Evolutionary conservation across 2,797 vertebrate species (phyloP).

Genomic region (Rousettus madagascariensis): DNA sequence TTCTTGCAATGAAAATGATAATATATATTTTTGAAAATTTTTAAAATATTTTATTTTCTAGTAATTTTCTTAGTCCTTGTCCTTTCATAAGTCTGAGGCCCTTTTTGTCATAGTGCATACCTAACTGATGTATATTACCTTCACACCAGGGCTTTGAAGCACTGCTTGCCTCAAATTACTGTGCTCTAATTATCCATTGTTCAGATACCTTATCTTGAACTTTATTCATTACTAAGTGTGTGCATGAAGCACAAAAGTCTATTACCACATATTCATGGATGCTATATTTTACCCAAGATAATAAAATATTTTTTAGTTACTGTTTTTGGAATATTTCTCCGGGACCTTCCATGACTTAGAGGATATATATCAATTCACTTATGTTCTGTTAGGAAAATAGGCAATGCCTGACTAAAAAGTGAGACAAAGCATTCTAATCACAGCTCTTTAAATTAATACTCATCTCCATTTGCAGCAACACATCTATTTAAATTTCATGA

Average conservation of each 20-base stretch:
- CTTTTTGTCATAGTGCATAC: not conserved
- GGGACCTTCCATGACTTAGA: not conserved
- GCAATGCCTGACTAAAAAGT: not conserved
- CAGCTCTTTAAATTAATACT: not conserved
- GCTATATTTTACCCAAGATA: not conserved
- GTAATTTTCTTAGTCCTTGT: not conserved
- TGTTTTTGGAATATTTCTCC: not conserved
- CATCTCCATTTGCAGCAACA: not conserved
- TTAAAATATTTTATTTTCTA: not conserved
- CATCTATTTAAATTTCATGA: not conserved
- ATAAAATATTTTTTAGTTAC: not conserved
- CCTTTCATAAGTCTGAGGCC: not conserved
- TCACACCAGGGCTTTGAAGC: not conserved
- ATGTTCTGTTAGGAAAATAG: not conserved
- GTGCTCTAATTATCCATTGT: not conserved
- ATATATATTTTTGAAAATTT: not conserved
- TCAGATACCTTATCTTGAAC: not conserved
- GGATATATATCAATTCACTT: not conserved
- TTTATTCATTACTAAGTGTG: not conserved
- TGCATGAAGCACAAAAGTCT: constrained; percentile 4
- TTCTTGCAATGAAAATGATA: not conserved
- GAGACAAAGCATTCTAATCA: not conserved
- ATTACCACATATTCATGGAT: not conserved
- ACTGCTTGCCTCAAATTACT: not conserved
- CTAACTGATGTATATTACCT: not conserved